Evolutionary conservation across 2,797 vertebrate genomes (phyloP).

Genomic region (Coregonus ussuriensis): DNA sequence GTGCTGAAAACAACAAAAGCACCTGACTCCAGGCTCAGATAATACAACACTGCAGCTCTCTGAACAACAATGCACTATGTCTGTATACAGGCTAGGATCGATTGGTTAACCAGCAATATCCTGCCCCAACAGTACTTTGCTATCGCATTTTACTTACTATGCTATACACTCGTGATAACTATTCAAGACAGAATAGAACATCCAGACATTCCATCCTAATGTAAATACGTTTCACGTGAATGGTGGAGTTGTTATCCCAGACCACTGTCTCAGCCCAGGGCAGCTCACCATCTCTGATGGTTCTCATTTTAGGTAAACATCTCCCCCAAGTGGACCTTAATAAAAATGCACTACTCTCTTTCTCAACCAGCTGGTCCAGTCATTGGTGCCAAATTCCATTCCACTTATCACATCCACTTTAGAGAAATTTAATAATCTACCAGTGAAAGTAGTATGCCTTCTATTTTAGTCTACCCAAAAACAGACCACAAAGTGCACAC

Average conservation of each 20-base stretch:
- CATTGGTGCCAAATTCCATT: not conserved
- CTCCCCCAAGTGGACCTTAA: constrained; percentile 2
- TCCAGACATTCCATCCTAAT: not conserved
- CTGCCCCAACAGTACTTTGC: not conserved
- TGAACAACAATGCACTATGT: not conserved
- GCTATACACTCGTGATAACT: not conserved
- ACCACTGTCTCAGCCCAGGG: not conserved
- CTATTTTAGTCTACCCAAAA: not conserved
- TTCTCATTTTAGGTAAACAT: not conserved
- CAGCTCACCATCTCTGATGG: no score
- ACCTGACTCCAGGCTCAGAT: no score
- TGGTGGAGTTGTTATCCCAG: not conserved
- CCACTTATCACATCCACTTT: not conserved
- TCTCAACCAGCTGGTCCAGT: not conserved
- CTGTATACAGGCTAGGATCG: not conserved
- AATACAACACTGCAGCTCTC: not conserved
- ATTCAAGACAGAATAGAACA: not conserved
- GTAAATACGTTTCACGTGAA: not conserved
- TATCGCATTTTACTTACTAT: not conserved
- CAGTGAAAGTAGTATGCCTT: not conserved
- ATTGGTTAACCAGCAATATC: not conserved
- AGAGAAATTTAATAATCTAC: not conserved
- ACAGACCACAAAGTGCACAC: not conserved
- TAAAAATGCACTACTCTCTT: not conserved
- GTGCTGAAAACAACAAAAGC: not conserved